A percentile compares a stretch with the other conserved stretches of the same genome.
Evolutionary conservation across 2,797 vertebrate genomes (phyloP).

Genomic region (Oreochromis mossambicus): DNA sequence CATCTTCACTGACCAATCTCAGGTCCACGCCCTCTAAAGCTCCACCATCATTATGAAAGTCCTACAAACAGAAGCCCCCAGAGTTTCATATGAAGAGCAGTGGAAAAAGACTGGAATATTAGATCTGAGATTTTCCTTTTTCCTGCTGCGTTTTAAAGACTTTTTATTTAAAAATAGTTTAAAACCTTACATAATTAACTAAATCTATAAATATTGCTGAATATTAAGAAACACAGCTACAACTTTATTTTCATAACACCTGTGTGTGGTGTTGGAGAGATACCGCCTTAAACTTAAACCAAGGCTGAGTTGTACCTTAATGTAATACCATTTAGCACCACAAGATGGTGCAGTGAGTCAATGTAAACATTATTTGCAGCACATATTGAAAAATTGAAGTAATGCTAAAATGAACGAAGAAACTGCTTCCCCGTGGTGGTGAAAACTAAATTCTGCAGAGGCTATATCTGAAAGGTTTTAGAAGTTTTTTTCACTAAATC

Average conservation of each 20-base stretch:
- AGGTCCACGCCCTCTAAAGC: not conserved
- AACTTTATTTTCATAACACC: not conserved
- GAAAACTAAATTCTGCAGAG: not conserved
- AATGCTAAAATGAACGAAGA: not conserved
- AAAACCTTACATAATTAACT: not conserved
- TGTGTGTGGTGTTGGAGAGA: not conserved
- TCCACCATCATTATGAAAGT: not conserved
- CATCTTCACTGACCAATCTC: not conserved
- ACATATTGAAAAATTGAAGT: not conserved
- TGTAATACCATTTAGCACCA: not conserved
- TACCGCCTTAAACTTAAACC: not conserved
- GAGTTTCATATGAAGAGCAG: not conserved
- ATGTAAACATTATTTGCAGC: not conserved
- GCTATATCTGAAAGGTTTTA: not conserved
- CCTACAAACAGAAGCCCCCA: not conserved
- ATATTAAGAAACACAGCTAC: not conserved
- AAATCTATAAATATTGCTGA: not conserved
- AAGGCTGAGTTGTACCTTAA: not conserved
- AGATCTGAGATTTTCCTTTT: not conserved
- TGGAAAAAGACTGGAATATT: not conserved
- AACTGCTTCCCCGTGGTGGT: not conserved
- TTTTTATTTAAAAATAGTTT: not conserved
- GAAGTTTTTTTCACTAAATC: not conserved
- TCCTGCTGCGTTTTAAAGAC: not conserved
- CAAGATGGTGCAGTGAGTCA: not conserved